Percentiles rank a stretch among this genome's conserved stretches.
These are phyloP conservation scores for Nasonia giraulti DNA, from an alignment of 1,140 invertebrate genomes.

Conservation along the genomic window DNA sequence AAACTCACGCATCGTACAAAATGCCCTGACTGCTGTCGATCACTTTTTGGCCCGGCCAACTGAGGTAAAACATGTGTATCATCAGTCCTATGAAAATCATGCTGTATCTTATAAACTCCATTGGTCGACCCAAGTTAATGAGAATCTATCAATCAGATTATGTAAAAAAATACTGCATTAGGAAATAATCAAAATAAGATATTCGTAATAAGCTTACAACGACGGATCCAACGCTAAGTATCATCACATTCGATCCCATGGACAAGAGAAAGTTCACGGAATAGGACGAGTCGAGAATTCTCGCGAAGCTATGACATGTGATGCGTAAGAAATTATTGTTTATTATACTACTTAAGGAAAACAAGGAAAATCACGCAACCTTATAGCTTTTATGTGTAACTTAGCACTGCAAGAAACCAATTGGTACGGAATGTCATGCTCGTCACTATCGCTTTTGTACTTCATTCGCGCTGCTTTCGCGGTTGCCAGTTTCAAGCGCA, in stretches of 20 bases:
- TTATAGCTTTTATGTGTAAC: neutral
- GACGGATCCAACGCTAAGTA: neutral
- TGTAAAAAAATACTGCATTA: too few species aligned
- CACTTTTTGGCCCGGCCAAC: neutral
- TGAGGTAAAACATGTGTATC: constrained; percentile 1
- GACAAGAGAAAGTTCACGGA: neutral
- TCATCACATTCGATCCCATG: neutral
- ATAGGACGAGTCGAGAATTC: neutral
- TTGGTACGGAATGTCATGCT: too few species aligned
- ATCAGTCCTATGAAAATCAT: neutral
- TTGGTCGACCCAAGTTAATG: neutral
- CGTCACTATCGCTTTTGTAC: too few species aligned
- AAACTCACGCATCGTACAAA: neutral
- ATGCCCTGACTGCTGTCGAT: neutral
- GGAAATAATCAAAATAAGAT: too few species aligned
- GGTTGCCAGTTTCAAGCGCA: too few species aligned
- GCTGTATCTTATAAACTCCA: neutral
- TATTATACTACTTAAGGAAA: neutral
- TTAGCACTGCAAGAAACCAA: neutral
- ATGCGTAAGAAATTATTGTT: neutral
- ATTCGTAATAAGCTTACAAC: neutral
- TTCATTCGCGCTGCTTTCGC: too few species aligned
- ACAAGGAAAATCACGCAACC: neutral
- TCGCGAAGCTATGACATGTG: neutral
- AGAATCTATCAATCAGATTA: neutral